These are phyloP conservation scores for Drosophila parvula DNA, from an alignment of 1,140 invertebrate species.

Conservation along the genomic window DNA sequence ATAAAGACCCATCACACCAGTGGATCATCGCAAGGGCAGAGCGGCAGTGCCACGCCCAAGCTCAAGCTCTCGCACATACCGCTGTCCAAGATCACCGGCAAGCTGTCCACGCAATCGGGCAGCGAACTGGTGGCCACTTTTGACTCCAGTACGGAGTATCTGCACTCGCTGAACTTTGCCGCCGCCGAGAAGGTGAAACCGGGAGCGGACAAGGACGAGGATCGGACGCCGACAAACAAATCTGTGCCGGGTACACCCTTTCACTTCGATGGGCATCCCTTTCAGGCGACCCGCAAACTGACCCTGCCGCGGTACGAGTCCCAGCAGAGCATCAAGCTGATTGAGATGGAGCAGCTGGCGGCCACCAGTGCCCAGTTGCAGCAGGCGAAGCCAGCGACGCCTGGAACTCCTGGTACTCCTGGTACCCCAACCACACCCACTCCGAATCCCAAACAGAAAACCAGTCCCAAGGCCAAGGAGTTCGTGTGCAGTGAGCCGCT, in stretches of 20 bases:
- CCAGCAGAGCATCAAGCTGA: slow-evolving; percentile 72
- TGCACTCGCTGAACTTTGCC: slow-evolving; percentile 46
- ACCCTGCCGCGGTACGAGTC: slow-evolving; percentile 57
- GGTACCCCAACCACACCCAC: slow-evolving; percentile 24
- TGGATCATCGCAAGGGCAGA: not conserved
- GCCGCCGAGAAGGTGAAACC: slow-evolving; percentile 28
- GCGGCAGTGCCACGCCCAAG: slow-evolving; percentile 39
- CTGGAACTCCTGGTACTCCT: slow-evolving; percentile 19
- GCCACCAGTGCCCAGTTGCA: slow-evolving; percentile 59
- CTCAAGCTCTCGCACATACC: slow-evolving; percentile 75
- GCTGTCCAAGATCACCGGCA: slow-evolving; percentile 77
- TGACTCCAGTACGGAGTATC: slow-evolving; percentile 68
- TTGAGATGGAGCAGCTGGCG: slow-evolving; percentile 76
- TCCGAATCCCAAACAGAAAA: not conserved
- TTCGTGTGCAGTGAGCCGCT: slow-evolving; percentile 72
- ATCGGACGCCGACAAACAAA: slow-evolving; percentile 76
- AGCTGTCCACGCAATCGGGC: slow-evolving; percentile 77
- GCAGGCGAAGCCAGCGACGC: slow-evolving; percentile 29
- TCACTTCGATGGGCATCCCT: slow-evolving; percentile 58
- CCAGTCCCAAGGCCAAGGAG: slow-evolving; percentile 52
- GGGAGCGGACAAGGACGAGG: slow-evolving; percentile 51
- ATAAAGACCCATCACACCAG: slow-evolving; percentile 44
- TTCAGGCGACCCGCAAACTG: slow-evolving; percentile 44
- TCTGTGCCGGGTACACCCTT: slow-evolving; percentile 56
- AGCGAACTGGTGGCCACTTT: slow-evolving; percentile 79